Evolutionary conservation across 2,888 invertebrate species (phyloP), one percentile per base, ranked within the genome.

Genomic region (Phengaris alcon): DNA sequence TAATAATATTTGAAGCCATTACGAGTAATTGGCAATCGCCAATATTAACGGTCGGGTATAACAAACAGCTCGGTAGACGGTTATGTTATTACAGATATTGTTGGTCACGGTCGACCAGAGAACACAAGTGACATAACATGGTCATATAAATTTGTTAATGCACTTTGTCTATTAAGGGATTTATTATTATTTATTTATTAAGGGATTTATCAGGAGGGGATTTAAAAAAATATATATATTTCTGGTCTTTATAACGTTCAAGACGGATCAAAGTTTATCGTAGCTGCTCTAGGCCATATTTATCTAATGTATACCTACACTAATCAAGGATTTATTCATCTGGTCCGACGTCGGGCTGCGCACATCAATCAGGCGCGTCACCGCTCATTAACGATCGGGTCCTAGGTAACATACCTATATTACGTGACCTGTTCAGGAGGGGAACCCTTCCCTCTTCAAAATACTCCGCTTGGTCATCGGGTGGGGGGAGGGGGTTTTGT

Each of bases 181-280:
- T n/a, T n/a, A n/a, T n/a, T n/a, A n/a, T n/a, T n/a, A n/a, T n/a
- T n/a, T n/a, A n/a, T n/a, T n/a, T n/a, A n/a, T n/a, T n/a, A n/a
- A 22, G 22, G 22, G 22, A 22, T 22, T 22, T 22, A 22, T 22
- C 22, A 22, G 22, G 22, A 22, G 22, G 22, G 1, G 22, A 22
- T 22, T 22, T 22, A 22, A 22, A 22, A 22, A 22, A 22, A 22
- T 0, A 22, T n/a, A n/a, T n/a, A n/a, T n/a, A n/a, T n/a, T n/a
- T n/a, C n/a, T n/a, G 22, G 22, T 22, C 22, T 1, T 22, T 22
- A 22, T 22, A 22, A 22, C 22, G 22, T 22, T 22, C 64, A 64
- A 64, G 64, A 64, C 64, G 64, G 35, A 64, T 64, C 64, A 64
- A 64, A 64, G 64, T 64, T 64, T 64, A 64, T 64, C 64, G 22